phyloP scores from a whole-genome alignment of 2,797 vertebrate genomes.

The Calcarius lapponicus region DNA sequence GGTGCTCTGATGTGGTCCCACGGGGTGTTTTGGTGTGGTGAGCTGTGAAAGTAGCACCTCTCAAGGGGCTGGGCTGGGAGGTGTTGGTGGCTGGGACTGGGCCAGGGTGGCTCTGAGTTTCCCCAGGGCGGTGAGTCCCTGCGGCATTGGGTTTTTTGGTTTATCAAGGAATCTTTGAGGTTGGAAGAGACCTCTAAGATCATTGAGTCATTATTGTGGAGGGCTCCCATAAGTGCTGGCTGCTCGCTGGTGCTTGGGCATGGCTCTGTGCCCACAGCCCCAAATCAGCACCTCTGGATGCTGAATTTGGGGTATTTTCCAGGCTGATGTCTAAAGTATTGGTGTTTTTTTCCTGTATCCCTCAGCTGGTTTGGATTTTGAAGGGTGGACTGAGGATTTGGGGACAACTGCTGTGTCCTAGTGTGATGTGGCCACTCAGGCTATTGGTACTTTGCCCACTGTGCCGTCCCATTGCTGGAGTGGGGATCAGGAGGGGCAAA shows the following conservation, averaged over 20 bases:
- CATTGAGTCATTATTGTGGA: neutral
- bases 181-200: neutral
- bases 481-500: fast-evolving
- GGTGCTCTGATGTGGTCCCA: neutral
- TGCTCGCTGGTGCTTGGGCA: neutral
- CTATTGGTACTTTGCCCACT: neutral
- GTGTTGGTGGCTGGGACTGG: neutral
- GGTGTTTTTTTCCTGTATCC: fast-evolving
- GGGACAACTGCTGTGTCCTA: neutral
- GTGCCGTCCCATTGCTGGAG: fast-evolving
- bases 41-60: neutral
- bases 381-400: neutral
- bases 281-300: neutral
- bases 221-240: neutral
- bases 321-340: neutral
- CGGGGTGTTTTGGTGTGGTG: neutral
- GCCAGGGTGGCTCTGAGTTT: neutral
- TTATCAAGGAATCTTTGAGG: neutral
- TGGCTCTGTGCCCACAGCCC: fast-evolving
- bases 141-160: fast-evolving
- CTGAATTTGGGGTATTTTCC: neutral
- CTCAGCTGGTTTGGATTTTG: neutral
- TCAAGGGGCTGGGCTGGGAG: fast-evolving
- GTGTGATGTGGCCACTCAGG: fast-evolving
- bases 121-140: neutral